Evolutionary conservation across 2,888 invertebrate genomes (phyloP).

Genomic region (Sarcophaga rosellei): DNA sequence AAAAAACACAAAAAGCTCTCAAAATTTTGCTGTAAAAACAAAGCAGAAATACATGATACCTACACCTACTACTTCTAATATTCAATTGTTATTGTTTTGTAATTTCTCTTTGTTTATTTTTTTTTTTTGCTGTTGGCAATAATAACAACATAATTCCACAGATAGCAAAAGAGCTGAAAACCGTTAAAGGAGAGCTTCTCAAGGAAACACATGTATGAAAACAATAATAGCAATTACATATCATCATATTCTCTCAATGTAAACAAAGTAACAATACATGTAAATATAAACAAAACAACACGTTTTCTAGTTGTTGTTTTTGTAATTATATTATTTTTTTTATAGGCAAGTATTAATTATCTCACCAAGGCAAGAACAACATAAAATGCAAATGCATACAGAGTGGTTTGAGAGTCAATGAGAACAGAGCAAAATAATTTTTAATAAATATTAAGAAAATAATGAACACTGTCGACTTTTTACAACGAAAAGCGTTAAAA

Average conservation of each 20-base stretch:
- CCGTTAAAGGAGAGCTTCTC: too few relatives aligned
- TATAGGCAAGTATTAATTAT: conserved; percentile 7
- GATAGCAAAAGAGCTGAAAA: too few relatives aligned
- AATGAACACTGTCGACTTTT: too few relatives aligned
- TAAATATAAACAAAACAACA: conserved; percentile 43
- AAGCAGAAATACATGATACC: conserved; percentile 3
- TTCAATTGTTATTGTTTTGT: not conserved
- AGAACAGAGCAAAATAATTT: not conserved
- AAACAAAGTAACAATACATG: not conserved
- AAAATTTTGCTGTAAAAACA: conserved; percentile 22
- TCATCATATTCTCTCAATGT: conserved; percentile 2
- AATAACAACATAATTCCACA: not conserved
- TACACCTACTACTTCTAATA: not conserved
- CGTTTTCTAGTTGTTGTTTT: conserved; percentile 32
- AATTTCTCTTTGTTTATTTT: not conserved
- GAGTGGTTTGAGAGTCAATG: conserved; percentile 3
- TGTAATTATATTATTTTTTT: not conserved
- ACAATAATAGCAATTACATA: conserved; percentile 6
- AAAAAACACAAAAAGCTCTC: not conserved
- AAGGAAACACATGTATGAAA: not conserved
- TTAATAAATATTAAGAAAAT: too few relatives aligned
- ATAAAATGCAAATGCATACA: conserved; percentile 21
- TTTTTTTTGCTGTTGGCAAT: not conserved
- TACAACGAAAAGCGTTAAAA: too few relatives aligned
- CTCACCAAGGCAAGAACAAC: conserved; percentile 17